Evolutionary conservation across 1,140 invertebrate species (phyloP).

Genomic region (Heterodera schachtii): DNA sequence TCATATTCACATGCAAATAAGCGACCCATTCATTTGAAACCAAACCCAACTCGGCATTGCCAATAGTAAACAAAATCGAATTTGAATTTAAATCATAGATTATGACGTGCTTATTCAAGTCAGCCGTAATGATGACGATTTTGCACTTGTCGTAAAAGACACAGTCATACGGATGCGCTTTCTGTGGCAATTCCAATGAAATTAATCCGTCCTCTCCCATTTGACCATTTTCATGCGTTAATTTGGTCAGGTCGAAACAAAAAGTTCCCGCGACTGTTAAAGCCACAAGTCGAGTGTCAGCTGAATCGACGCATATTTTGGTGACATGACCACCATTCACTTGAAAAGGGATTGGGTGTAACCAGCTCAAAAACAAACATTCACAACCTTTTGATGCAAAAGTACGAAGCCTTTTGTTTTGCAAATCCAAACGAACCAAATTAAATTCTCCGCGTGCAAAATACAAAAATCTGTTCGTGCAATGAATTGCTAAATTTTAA

Average conservation of each 20-base stretch:
- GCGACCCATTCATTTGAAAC: conserved; percentile 19
- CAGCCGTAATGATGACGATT: conserved; percentile 1
- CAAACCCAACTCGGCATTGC: background rate
- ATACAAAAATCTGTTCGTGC: conserved; percentile 23
- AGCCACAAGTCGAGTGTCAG: background rate
- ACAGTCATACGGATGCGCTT: conserved; percentile 2
- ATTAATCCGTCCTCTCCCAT: background rate
- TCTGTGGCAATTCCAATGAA: background rate
- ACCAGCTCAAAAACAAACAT: no score
- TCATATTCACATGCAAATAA: background rate
- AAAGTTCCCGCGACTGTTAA: conserved; percentile 21
- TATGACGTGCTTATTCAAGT: conserved; percentile 11
- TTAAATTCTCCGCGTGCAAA: conserved; percentile 18
- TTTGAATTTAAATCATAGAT: background rate
- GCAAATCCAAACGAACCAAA: conserved; percentile 19
- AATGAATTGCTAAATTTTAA: conserved; percentile 4
- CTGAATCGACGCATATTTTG: conserved; percentile 7
- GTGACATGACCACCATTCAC: conserved; percentile 15
- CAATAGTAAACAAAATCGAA: background rate
- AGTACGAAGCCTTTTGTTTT: background rate
- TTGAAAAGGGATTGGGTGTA: background rate
- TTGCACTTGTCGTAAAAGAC: conserved; percentile 3
- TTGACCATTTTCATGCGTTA: background rate
- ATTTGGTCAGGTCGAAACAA: background rate
- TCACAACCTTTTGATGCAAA: conserved; percentile 9